phyloP scores from a whole-genome alignment of 92 coral and sea anemone genomes.

The Zoanthus sociatus region DNA sequence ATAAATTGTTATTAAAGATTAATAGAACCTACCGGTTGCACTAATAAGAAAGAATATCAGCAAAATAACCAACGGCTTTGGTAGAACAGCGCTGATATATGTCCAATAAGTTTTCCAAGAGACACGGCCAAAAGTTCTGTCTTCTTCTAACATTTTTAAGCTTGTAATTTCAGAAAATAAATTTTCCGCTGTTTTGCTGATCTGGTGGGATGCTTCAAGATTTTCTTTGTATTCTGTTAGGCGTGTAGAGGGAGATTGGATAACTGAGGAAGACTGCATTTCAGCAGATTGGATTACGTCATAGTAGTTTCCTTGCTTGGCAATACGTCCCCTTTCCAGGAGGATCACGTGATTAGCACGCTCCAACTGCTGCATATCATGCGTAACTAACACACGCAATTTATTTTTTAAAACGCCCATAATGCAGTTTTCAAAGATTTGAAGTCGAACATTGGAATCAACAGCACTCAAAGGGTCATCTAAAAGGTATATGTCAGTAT shows the following conservation, averaged over 20 bases:
- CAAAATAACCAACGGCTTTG: background rate
- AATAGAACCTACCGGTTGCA: background rate
- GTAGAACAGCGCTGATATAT: background rate
- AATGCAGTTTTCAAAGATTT: constrained; percentile 9
- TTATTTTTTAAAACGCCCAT: constrained; percentile 9
- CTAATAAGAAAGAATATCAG: background rate
- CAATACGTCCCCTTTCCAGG: background rate
- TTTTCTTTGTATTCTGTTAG: background rate
- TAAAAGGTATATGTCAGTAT: too few relatives aligned
- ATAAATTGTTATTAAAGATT: too few relatives aligned
- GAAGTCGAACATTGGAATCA: background rate
- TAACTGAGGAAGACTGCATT: background rate
- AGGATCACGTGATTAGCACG: background rate
- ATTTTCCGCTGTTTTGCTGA: background rate
- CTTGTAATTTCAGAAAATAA: background rate
- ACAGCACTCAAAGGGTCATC: background rate
- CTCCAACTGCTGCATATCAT: background rate
- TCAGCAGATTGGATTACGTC: background rate
- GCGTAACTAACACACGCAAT: background rate
- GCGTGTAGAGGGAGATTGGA: background rate
- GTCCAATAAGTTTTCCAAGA: constrained; percentile 13
- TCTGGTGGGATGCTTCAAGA: background rate
- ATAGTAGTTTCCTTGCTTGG: too few relatives aligned
- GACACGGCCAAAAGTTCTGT: constrained; percentile 21
- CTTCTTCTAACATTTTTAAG: constrained; percentile 2